Base-by-base conservation (phyloP, 2,888 invertebrate species). In the Anthrax anthrax region DNA sequence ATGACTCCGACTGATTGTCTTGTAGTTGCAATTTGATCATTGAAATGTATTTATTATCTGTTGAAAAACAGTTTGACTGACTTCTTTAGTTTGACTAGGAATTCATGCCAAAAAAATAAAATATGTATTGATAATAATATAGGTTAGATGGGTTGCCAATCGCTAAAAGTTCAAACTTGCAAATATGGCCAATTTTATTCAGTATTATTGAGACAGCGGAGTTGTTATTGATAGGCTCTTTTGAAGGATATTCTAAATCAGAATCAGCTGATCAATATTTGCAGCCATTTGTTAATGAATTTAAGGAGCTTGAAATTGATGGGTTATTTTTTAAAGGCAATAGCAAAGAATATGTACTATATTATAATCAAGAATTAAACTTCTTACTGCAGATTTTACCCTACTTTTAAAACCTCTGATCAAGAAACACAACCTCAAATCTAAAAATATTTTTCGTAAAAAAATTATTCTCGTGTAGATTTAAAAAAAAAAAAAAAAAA, bases 181-280 rank as follows among this genome's bases (percentile, higher is more conserved):
- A 32, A 16, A 16, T 39, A n/a, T 44, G 39, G 44, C 44, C 44
- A 27, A 44, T 44, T 34, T 39, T 44, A 39, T 29, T 39, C 29
- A 18, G 4, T 18, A 19, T 44, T n/a, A 16, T 34, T 18, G 39
- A 10, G 3, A n/a, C 39, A 9, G 13, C 9, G 18, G 18, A 18
- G 9, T 18, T 36, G 10, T 37, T 43, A 14, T n/a, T 38, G 13
- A 38, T 43, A 18, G 43, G 43, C 16, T 17, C 18, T 10, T 43
- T 17, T 38, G 37, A 23, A 10, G 38, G 38, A 23, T 16, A 38
- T 14, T 23, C 37, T 17, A 43, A 43, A 43, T 29, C 43, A 18
- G 12, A n/a, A 14, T n/a, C 37, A 23, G n/a, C 29, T 10, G 17
- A 43, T 12, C 27, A 43, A 10, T 43, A 27, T 43, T n/a, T 43